Evolutionary conservation across 53 echinoderm and acorn worm species (phyloP).

Genomic region (Holothuria leucospilota): DNA sequence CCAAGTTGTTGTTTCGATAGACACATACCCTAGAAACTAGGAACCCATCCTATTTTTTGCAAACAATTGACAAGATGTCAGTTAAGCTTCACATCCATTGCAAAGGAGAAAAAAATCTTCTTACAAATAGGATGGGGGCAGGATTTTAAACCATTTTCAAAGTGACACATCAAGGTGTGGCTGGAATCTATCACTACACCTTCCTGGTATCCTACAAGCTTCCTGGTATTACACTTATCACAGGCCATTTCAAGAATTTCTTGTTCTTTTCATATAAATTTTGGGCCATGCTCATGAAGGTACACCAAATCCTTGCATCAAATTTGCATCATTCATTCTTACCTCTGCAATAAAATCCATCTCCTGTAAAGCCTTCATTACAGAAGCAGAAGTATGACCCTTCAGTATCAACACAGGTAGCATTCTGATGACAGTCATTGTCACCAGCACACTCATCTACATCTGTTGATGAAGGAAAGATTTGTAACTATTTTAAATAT

Average conservation of each 20-base stretch:
- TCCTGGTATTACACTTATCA: no score
- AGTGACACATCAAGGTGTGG: no score
- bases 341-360: constrained; percentile 80
- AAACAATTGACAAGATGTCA: no score
- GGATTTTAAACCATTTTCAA: no score
- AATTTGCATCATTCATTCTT: neutral
- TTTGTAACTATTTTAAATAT: neutral
- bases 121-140: no score
- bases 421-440: constrained; percentile 27
- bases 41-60: no score
- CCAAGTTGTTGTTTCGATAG: no score
- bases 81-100: no score
- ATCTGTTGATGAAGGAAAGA: constrained; percentile 19
- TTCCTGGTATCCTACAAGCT: no score
- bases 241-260: neutral
- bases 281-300: neutral
- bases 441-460: constrained; percentile 65
- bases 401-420: constrained; percentile 66
- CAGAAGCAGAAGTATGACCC: constrained; percentile 75
- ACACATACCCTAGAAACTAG: no score
- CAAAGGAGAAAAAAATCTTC: no score
- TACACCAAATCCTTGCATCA: neutral
- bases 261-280: neutral
- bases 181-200: no score
- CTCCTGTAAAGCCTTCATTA: constrained; percentile 68